phyloP scores from a whole-genome alignment of 2,797 vertebrate species.

The Tapera naevia region DNA sequence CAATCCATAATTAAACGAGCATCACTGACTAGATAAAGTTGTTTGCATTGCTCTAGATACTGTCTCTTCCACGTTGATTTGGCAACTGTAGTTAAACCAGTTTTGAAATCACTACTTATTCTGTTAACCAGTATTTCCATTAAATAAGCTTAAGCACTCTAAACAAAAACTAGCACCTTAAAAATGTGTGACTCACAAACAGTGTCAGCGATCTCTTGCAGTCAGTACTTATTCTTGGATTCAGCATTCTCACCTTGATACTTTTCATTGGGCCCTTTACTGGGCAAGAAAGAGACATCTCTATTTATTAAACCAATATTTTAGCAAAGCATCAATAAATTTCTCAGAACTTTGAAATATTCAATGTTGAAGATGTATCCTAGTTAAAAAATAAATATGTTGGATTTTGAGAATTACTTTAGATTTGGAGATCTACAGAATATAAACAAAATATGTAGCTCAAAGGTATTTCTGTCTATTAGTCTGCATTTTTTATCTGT shows the following conservation, averaged over 20 bases:
- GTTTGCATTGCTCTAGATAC: neutral
- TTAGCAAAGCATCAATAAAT: neutral
- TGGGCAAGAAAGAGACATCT: neutral
- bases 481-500: neutral
- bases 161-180: neutral
- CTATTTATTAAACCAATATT: neutral
- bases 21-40: neutral
- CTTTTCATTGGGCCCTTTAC: neutral
- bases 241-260: neutral
- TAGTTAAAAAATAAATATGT: neutral
- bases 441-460: neutral
- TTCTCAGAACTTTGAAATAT: neutral
- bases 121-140: neutral
- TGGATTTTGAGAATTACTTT: neutral
- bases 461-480: neutral
- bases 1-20: neutral
- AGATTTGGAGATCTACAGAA: neutral
- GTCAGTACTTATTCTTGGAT: neutral
- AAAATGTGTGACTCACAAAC: neutral
- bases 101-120: neutral
- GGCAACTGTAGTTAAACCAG: neutral
- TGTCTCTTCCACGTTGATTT: neutral
- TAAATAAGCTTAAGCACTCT: neutral
- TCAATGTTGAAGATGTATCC: neutral
- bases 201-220: neutral